These are phyloP conservation scores for Chironomus striatipennis DNA, from an alignment of 1,140 invertebrate species.

Conservation along the genomic window DNA sequence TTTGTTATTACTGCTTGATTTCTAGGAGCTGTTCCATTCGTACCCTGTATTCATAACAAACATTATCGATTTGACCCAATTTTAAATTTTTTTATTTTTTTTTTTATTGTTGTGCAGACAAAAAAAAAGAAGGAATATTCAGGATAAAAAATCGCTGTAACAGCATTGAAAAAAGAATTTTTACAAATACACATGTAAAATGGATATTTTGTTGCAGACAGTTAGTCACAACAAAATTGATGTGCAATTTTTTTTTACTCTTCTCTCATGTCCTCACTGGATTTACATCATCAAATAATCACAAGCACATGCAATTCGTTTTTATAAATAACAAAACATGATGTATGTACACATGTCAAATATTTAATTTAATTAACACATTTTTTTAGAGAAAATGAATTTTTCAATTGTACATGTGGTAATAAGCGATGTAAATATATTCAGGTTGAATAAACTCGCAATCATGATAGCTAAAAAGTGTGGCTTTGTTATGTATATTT, in stretches of 20 bases:
- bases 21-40: slow-evolving; percentile 2
- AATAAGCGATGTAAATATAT: neutral
- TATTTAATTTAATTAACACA: no score
- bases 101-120: neutral
- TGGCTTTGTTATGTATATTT: neutral
- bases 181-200: neutral
- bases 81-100: neutral
- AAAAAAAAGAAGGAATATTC: neutral
- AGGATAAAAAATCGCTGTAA: neutral
- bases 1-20: neutral
- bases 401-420: neutral
- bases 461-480: neutral
- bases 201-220: neutral
- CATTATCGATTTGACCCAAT: slow-evolving; percentile 21
- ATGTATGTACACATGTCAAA: no score
- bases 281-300: no score
- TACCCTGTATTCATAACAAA: slow-evolving; percentile 2
- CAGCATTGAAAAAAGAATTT: neutral
- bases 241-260: neutral
- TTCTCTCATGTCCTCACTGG: neutral
- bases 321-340: no score
- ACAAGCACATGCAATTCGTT: no score
- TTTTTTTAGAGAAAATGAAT: no score
- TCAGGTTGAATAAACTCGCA: neutral
- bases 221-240: neutral